These are phyloP conservation scores for Pomacea canaliculata DNA, from an alignment of 2,888 invertebrate species.

Conservation along the genomic window DNA sequence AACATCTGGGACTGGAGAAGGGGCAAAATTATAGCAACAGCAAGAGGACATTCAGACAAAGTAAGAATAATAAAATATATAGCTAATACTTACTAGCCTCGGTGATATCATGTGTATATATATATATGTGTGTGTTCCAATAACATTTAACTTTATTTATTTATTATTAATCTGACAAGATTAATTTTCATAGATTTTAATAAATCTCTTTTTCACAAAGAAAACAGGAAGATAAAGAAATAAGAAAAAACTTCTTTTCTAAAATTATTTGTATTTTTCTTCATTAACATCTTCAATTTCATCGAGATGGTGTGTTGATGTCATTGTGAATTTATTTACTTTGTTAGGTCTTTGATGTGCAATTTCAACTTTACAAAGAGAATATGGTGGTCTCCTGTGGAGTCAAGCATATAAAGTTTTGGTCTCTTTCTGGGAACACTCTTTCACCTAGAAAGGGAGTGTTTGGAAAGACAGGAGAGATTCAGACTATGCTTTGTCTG, in stretches of 20 bases:
- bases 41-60: constrained; percentile 67
- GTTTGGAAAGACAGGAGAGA: constrained; percentile 68
- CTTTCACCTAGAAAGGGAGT: constrained; percentile 67
- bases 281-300: not conserved
- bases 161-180: not conserved
- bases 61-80: constrained; percentile 43
- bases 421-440: constrained; percentile 69
- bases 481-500: constrained; percentile 68
- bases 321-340: no score
- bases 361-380: constrained; percentile 62
- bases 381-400: constrained; percentile 68
- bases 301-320: no score
- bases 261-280: not conserved
- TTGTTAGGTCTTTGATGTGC: constrained; percentile 68
- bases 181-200: no score
- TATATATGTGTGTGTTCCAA: no score
- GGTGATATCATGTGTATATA: no score
- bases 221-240: no score
- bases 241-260: not conserved
- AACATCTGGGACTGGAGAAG: constrained; percentile 70
- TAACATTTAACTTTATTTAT: not conserved
- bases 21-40: constrained; percentile 67
- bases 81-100: not conserved
- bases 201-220: no score
- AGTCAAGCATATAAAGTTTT: constrained; percentile 70